These are phyloP conservation scores for Orcinus orca DNA, from an alignment of 2,113 vertebrate genomes.

Conservation along the genomic window DNA sequence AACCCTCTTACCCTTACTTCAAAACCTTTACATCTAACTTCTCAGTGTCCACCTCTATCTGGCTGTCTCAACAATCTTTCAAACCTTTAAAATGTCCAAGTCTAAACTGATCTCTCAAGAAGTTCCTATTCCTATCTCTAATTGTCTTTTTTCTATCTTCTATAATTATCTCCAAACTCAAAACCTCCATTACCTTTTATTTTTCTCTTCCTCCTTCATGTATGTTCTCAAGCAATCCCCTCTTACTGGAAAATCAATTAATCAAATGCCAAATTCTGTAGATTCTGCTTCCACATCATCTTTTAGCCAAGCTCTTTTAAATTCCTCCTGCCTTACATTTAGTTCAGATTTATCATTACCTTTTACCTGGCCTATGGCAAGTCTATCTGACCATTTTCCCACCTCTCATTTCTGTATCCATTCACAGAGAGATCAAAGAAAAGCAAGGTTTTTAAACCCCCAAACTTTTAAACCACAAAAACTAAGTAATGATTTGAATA, in stretches of 20 bases:
- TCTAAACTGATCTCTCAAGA: neutral
- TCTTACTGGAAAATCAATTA: neutral
- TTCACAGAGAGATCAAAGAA: neutral
- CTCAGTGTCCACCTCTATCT: neutral
- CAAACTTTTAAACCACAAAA: slow-evolving; percentile 6
- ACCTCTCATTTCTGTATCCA: neutral
- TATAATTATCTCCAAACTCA: neutral
- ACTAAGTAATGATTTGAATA: neutral
- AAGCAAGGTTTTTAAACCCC: neutral
- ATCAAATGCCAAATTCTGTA: neutral
- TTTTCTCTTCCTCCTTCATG: neutral
- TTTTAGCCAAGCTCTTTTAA: neutral
- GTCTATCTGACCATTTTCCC: neutral
- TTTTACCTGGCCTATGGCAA: neutral
- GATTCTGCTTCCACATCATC: neutral
- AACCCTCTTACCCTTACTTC: neutral
- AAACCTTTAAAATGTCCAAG: neutral
- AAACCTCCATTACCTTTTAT: neutral
- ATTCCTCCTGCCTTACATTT: neutral
- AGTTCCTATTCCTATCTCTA: neutral
- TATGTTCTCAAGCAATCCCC: neutral
- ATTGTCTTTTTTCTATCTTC: neutral
- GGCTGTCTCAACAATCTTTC: neutral
- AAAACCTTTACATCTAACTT: slow-evolving; percentile 27
- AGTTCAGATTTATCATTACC: neutral